Conservation (phyloP, 2,113 vertebrate genomes). For the Colossoma macropomum region DNA sequence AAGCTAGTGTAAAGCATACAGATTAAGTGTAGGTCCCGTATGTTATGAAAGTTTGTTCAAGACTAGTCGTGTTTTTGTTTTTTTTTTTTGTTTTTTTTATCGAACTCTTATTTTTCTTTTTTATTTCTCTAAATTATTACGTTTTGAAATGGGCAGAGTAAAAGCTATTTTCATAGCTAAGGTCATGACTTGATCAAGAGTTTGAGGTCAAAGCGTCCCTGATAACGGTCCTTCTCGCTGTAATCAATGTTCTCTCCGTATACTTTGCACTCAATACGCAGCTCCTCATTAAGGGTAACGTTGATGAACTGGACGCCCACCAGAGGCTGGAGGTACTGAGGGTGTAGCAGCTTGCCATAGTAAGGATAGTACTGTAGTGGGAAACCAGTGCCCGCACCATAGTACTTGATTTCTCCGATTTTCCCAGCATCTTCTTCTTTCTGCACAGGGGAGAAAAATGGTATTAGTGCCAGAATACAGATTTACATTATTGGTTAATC, state of each 20-base stretch:
- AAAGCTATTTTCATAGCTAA: constrained; percentile 77
- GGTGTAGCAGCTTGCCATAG: constrained; percentile 91
- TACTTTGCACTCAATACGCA: constrained; percentile 93
- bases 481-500: neutral
- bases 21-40: constrained; percentile 99
- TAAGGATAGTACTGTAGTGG: constrained; percentile 97
- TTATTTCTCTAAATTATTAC: constrained; percentile 77
- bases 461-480: neutral
- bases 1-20: constrained; percentile 98
- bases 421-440: constrained; percentile 82
- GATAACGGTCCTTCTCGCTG: constrained; percentile 96
- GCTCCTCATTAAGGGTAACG: constrained; percentile 78
- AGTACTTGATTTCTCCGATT: constrained; percentile 82
- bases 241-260: constrained; percentile 89
- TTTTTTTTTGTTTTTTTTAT: constrained; percentile 67
- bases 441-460: constrained; percentile 65
- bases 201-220: constrained; percentile 98
- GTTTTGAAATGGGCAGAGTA: constrained; percentile 60
- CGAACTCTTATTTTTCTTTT: constrained; percentile 68
- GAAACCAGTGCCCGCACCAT: constrained; percentile 82
- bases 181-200: constrained; percentile 90
- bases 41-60: constrained; percentile 98
- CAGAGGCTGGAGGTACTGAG: constrained; percentile 92
- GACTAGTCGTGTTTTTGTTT: constrained; percentile 90
- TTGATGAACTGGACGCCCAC: constrained; percentile 93